Evolutionary conservation across 2,113 vertebrate species (phyloP).

Genomic region (Myanophis thanlyinensis): DNA sequence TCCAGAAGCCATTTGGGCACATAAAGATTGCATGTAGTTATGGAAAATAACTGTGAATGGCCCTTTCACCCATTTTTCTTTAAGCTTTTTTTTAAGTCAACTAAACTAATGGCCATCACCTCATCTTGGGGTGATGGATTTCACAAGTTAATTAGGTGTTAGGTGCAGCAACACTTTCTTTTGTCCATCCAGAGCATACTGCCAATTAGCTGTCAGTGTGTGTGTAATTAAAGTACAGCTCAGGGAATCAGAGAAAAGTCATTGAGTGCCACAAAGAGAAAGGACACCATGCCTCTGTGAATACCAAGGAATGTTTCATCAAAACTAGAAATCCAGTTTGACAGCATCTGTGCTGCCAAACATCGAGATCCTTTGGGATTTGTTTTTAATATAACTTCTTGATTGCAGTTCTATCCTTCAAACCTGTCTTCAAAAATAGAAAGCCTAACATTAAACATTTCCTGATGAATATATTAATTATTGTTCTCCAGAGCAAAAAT

Average conservation of each 20-base stretch:
- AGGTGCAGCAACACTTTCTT: background rate
- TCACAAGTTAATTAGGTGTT: background rate
- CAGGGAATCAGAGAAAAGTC: background rate
- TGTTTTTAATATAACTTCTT: conserved; percentile 23
- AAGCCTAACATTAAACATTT: conserved; percentile 32
- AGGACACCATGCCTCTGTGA: background rate
- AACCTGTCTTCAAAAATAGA: conserved; percentile 4
- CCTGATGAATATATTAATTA: conserved; percentile 29
- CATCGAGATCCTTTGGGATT: background rate
- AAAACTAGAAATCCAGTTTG: background rate
- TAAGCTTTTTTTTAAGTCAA: background rate
- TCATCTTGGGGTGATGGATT: background rate
- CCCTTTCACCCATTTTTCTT: background rate
- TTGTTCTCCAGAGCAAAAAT: conserved; percentile 5
- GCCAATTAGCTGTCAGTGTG: background rate
- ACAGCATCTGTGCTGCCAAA: background rate
- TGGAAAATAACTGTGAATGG: background rate
- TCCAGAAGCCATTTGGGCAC: background rate
- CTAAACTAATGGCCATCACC: background rate
- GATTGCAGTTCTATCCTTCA: conserved; percentile 20
- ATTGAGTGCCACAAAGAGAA: background rate
- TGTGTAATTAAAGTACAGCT: background rate
- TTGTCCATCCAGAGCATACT: background rate
- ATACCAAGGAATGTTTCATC: background rate
- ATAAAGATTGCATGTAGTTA: too few relatives aligned